Evolutionary conservation across 1,140 invertebrate species (phyloP).

Genomic region (Sinella curviseta): DNA sequence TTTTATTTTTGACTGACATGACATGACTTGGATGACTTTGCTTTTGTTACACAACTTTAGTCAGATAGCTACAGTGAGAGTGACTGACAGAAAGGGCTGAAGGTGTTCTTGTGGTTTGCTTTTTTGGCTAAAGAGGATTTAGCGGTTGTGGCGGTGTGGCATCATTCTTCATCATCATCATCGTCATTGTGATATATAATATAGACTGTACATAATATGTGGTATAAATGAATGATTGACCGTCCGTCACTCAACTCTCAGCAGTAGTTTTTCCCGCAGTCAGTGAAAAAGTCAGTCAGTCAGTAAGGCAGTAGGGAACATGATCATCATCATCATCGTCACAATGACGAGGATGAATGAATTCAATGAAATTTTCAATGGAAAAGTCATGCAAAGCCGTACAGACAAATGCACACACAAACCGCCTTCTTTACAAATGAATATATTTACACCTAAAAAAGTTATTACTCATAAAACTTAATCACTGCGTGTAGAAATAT

Average conservation of each 20-base stretch:
- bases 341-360: not conserved
- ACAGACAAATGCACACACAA: not conserved
- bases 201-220: not conserved
- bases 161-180: not conserved
- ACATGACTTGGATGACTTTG: constrained; percentile 23
- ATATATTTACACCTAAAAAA: not conserved
- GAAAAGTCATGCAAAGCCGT: not conserved
- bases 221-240: constrained; percentile 41
- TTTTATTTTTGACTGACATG: constrained; percentile 15
- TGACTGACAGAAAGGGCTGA: not conserved
- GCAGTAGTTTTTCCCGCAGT: constrained; percentile 4
- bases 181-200: not conserved
- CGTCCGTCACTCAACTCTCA: constrained; percentile 39
- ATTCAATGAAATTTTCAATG: constrained; percentile 5
- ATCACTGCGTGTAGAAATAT: not conserved
- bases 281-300: constrained; percentile 5
- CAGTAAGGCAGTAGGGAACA: constrained; percentile 7
- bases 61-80: not conserved
- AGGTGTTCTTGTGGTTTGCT: not conserved
- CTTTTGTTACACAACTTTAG: constrained; percentile 9
- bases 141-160: not conserved
- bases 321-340: not conserved
- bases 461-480: not conserved
- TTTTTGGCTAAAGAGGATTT: not conserved
- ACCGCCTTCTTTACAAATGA: not conserved